Evolutionary conservation across 2,888 invertebrate genomes (phyloP).

Genomic region (Homarus gammarus): DNA sequence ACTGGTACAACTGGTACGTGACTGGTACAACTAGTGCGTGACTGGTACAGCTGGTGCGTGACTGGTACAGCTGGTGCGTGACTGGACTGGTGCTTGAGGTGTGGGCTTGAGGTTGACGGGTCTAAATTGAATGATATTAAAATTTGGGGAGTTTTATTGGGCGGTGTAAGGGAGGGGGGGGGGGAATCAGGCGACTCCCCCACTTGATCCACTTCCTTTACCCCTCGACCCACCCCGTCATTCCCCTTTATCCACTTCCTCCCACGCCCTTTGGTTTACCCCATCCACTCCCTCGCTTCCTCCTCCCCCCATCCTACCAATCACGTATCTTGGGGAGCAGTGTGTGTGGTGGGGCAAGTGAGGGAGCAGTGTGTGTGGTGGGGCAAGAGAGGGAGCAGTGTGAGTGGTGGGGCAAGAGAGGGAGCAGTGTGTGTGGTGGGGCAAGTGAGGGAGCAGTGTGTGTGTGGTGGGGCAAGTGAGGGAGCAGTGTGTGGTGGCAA

Average conservation of each 20-base stretch:
- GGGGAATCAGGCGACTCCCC: neutral
- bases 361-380: too few relatives aligned
- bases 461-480: neutral
- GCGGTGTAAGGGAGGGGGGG: neutral
- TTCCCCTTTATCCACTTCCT: neutral
- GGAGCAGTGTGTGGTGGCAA: neutral
- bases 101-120: too few relatives aligned
- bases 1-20: too few relatives aligned
- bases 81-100: too few relatives aligned
- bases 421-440: too few relatives aligned
- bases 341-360: too few relatives aligned
- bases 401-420: neutral
- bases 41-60: too few relatives aligned
- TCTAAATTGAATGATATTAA: slow-evolving; percentile 63
- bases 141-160: slow-evolving; percentile 68
- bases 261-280: neutral
- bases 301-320: neutral
- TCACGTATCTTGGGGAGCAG: too few relatives aligned
- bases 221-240: neutral
- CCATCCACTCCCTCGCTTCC: neutral
- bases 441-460: neutral
- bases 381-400: too few relatives aligned
- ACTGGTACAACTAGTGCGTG: too few relatives aligned
- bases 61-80: too few relatives aligned
- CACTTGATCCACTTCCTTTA: neutral